phyloP scores from a whole-genome alignment of 2,888 invertebrate species.

The Netelia inedita region DNA sequence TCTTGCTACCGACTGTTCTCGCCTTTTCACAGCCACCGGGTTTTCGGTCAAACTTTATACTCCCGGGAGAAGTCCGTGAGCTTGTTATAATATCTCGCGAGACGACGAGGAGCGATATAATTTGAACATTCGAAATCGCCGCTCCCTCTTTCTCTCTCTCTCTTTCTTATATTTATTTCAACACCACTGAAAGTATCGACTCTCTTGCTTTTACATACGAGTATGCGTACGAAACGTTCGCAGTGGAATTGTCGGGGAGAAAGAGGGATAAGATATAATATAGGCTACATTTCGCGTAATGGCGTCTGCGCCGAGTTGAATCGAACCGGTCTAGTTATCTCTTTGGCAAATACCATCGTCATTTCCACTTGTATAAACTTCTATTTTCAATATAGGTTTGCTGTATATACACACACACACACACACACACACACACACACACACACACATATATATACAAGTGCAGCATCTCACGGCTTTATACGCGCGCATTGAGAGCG shows the following conservation, averaged over 20 bases:
- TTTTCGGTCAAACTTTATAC: conserved; percentile 5
- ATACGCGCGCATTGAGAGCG: conserved; percentile 43
- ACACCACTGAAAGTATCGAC: neutral
- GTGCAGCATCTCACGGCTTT: conserved; percentile 37
- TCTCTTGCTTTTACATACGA: neutral
- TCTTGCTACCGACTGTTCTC: too few relatives aligned
- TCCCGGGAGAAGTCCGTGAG: neutral
- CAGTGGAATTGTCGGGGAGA: neutral
- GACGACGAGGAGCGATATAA: neutral
- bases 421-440: conserved; percentile 6
- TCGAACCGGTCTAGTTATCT: conserved; percentile 61
- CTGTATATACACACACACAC: conserved; percentile 15
- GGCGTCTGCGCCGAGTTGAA: conserved; percentile 55
- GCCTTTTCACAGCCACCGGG: neutral
- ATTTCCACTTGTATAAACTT: conserved; percentile 59
- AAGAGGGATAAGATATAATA: conserved; percentile 1
- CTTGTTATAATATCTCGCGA: conserved; percentile 11
- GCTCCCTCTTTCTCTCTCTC: neutral
- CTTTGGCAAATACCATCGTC: conserved; percentile 57
- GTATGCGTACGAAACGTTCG: neutral
- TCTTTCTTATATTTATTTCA: too few relatives aligned
- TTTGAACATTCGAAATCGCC: conserved; percentile 7
- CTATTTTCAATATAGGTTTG: conserved; percentile 32
- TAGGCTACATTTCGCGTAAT: conserved; percentile 38
- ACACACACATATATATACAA: conserved; percentile 13